Percentiles rank a stretch among this genome's conserved stretches.
Conservation (phyloP, 2,888 invertebrate genomes). For the Macrosiphum euphorbiae region DNA sequence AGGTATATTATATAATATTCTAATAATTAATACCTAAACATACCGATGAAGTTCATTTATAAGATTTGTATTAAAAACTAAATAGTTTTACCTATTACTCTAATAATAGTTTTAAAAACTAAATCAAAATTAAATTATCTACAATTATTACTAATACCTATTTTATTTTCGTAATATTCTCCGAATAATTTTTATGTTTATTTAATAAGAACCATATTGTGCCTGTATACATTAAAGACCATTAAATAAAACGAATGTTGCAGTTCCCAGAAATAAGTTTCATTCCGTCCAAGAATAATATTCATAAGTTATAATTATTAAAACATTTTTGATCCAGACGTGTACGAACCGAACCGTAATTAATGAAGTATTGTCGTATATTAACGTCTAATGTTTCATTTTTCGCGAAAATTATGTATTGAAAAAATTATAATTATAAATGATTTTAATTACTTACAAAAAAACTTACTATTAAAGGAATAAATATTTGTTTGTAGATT, state of each 20-base stretch:
- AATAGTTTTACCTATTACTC: not conserved
- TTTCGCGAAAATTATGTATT: not conserved
- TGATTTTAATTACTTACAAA: not conserved
- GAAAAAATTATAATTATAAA: not conserved
- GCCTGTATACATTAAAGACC: not conserved
- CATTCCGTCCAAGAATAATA: not conserved
- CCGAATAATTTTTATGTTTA: not conserved
- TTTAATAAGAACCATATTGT: not conserved
- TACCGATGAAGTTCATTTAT: not conserved
- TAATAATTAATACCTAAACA: not conserved
- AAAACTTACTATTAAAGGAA: not conserved
- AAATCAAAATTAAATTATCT: not conserved
- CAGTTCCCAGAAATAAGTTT: not conserved
- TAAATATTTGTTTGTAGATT: not conserved
- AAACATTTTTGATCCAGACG: not conserved
- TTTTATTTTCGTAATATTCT: not conserved
- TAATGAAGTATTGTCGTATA: not conserved
- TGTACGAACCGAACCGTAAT: not conserved
- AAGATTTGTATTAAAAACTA: not conserved
- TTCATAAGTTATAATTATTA: not conserved
- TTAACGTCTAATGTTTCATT: not conserved
- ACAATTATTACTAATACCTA: no score
- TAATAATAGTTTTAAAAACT: not conserved
- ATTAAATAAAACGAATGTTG: not conserved
- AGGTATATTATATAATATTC: not conserved